phyloP scores from a whole-genome alignment of 2,888 invertebrate genomes.

The Lasius fuliginosus region DNA sequence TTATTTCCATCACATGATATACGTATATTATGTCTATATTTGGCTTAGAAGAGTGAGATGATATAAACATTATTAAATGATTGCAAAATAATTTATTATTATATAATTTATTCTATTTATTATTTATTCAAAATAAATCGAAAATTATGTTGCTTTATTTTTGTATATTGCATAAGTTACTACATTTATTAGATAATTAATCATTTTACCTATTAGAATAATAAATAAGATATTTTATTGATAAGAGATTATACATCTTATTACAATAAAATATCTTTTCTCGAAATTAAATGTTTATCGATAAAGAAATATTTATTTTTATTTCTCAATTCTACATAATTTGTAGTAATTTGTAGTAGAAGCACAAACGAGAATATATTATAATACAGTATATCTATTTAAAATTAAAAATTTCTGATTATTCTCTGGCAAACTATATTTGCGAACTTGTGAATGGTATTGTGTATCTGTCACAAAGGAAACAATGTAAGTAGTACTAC shows the following conservation, averaged over 20 bases:
- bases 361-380: not conserved
- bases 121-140: not conserved
- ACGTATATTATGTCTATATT: too few relatives aligned
- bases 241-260: not conserved
- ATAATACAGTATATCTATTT: not conserved
- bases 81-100: too few relatives aligned
- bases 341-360: not conserved
- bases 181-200: not conserved
- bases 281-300: not conserved
- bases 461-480: constrained; percentile 31
- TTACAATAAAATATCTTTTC: not conserved
- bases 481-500: constrained; percentile 66
- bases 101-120: too few relatives aligned
- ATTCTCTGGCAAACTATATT: not conserved
- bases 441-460: not conserved
- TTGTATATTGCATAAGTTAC: too few relatives aligned
- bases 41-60: not conserved
- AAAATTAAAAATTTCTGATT: constrained; percentile 25
- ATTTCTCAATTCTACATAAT: not conserved
- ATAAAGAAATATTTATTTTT: not conserved
- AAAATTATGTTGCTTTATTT: not conserved
- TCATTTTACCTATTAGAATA: not conserved
- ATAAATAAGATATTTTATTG: constrained; percentile 1
- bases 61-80: not conserved
- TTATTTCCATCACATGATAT: too few relatives aligned